phyloP scores from a whole-genome alignment of 2,797 vertebrate species.

The Sebastes melanostomus region DNA sequence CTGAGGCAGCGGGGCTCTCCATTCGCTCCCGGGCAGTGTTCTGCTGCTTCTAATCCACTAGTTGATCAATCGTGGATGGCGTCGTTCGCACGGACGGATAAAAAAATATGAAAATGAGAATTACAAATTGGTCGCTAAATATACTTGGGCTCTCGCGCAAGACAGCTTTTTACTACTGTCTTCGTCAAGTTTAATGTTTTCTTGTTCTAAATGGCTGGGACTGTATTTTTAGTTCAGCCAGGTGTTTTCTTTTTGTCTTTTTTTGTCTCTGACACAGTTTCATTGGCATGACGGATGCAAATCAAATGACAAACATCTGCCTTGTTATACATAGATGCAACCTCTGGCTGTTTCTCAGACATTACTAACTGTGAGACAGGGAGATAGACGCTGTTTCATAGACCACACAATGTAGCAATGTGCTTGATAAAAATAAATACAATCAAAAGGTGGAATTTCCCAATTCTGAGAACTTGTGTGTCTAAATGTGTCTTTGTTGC shows the following conservation, averaged over 20 bases:
- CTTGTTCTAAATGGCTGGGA: neutral
- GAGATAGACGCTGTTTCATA: neutral
- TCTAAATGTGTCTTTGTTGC: neutral
- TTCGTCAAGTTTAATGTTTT: neutral
- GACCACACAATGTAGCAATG: neutral
- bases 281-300: constrained; percentile 25
- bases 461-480: neutral
- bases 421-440: constrained; percentile 2
- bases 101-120: no score
- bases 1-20: no score
- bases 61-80: no score
- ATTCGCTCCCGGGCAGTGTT: no score
- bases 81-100: no score
- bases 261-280: constrained; percentile 28
- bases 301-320: constrained; percentile 37
- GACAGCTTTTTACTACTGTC: no score
- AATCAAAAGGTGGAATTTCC: constrained; percentile 29
- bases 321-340: constrained; percentile 1
- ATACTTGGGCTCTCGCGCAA: no score
- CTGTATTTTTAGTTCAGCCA: constrained; percentile 46
- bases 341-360: constrained; percentile 1
- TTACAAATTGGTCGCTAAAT: no score
- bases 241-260: constrained; percentile 10
- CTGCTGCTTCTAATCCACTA: no score
- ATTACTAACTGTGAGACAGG: neutral